Evolutionary conservation across 2,888 invertebrate species (phyloP).

Genomic region (Brenthis ino): DNA sequence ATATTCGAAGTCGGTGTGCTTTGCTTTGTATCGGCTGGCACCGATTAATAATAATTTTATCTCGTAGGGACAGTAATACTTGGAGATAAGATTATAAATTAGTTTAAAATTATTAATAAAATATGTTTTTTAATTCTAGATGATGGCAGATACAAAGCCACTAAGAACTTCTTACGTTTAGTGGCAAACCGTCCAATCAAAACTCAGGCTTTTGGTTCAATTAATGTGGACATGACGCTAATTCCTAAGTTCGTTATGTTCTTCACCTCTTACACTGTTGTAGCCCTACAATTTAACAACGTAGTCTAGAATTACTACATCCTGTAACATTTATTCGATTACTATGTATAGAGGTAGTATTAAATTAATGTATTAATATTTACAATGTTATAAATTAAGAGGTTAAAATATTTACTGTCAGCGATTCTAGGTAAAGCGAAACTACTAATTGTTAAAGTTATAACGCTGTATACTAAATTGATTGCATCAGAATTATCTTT

Average conservation of each 20-base stretch:
- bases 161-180: constrained; percentile 49
- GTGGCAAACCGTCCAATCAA: constrained; percentile 47
- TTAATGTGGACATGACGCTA: constrained; percentile 53
- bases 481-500: too few species aligned
- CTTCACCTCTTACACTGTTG: constrained; percentile 53
- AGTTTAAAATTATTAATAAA: neutral
- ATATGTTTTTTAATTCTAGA: constrained; percentile 38
- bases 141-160: constrained; percentile 40
- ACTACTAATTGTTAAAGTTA: neutral
- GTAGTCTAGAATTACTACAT: constrained; percentile 40
- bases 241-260: constrained; percentile 50
- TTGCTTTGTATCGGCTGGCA: too few species aligned
- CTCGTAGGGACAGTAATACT: neutral
- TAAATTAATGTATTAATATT: neutral
- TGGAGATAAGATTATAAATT: constrained; percentile 34
- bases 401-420: neutral
- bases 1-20: too few species aligned
- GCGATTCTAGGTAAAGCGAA: neutral
- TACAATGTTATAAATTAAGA: too few species aligned
- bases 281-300: constrained; percentile 55
- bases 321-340: neutral
- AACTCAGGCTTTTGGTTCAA: constrained; percentile 47
- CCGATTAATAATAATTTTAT: too few species aligned
- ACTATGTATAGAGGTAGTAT: neutral
- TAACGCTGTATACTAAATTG: neutral